phyloP scores from a whole-genome alignment of 2,797 vertebrate genomes.

The Euthynnus affinis region DNA sequence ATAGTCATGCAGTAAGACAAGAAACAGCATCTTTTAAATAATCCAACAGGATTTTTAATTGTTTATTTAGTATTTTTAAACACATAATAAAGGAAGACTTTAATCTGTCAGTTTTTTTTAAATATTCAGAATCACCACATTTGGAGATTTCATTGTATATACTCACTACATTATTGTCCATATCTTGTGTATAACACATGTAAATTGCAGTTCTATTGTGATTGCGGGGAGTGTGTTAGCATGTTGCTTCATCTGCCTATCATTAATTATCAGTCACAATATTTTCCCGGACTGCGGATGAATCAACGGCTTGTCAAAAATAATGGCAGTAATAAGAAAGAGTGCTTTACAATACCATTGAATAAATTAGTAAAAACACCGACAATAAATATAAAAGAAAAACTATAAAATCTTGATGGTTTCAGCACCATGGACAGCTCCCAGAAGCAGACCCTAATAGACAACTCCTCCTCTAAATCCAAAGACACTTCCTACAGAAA shows the following conservation, averaged over 20 bases:
- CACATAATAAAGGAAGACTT: too few relatives aligned
- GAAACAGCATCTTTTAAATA: too few relatives aligned
- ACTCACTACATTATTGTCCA: neutral
- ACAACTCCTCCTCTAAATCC: neutral
- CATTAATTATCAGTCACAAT: slow-evolving; percentile 19
- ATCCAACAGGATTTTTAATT: too few relatives aligned
- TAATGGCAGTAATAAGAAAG: neutral
- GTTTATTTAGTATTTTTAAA: too few relatives aligned
- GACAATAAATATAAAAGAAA: neutral
- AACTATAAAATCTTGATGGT: neutral
- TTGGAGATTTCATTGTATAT: neutral
- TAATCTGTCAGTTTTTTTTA: neutral
- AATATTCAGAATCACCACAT: neutral
- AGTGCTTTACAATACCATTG: neutral
- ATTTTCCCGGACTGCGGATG: slow-evolving; percentile 25
- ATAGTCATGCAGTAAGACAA: too few relatives aligned
- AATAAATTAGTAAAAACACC: neutral
- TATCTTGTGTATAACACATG: neutral
- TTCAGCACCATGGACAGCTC: slow-evolving; percentile 45
- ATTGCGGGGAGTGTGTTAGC: neutral
- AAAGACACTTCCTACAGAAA: neutral
- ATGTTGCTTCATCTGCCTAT: slow-evolving; percentile 11
- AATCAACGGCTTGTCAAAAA: slow-evolving; percentile 25
- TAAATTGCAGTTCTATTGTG: neutral
- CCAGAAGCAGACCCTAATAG: neutral